A percentile compares a stretch with the other conserved stretches of the same genome.
These are phyloP conservation scores for Heptranchias perlo DNA, from an alignment of 2,113 vertebrate species.

Conservation along the genomic window DNA sequence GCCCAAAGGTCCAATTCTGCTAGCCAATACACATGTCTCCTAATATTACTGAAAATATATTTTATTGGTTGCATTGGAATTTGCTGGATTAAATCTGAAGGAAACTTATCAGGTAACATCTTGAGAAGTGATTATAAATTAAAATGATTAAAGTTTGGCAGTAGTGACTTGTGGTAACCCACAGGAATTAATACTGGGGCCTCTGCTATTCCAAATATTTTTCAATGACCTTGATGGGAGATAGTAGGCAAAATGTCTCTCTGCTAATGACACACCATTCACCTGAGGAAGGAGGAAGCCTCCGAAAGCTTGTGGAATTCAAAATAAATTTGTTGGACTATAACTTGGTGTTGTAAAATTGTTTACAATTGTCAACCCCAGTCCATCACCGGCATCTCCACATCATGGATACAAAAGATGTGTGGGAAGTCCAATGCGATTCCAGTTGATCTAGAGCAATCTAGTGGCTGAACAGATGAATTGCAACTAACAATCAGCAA, in stretches of 20 bases:
- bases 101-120: not conserved
- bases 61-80: not conserved
- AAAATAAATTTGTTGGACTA: no score
- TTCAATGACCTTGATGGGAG: not conserved
- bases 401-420: not conserved
- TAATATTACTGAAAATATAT: not conserved
- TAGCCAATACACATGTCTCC: not conserved
- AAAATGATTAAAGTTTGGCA: not conserved
- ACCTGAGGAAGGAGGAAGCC: no score
- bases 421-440: not conserved
- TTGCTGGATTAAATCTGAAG: not conserved
- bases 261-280: no score
- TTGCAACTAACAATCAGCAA: not conserved
- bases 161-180: not conserved
- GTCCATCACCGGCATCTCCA: no score
- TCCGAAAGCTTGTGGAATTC: no score
- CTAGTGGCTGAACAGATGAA: not conserved
- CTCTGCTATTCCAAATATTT: not conserved
- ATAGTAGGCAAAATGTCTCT: not conserved
- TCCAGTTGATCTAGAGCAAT: not conserved
- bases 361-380: no score
- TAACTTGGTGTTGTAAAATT: no score
- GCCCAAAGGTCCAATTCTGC: not conserved
- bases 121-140: not conserved
- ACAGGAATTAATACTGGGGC: not conserved